These are phyloP conservation scores for Caranx melampygus DNA, from an alignment of 2,113 vertebrate genomes.

Conservation along the genomic window DNA sequence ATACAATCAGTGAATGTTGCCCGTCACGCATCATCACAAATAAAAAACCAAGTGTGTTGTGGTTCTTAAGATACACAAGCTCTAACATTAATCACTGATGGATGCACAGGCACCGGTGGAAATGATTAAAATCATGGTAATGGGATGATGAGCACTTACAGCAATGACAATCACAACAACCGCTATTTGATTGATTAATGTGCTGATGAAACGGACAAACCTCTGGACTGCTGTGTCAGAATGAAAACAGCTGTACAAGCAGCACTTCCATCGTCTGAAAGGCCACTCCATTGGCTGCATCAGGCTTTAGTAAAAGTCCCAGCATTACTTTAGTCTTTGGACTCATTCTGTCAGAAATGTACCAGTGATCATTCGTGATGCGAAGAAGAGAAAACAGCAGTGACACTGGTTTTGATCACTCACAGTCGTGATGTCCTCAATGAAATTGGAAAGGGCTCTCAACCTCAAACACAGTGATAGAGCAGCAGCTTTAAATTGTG, in stretches of 20 bases:
- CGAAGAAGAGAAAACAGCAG: conserved; percentile 1
- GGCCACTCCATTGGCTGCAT: not conserved
- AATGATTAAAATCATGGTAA: conserved; percentile 1
- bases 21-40: not conserved
- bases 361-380: not conserved
- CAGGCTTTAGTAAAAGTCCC: not conserved
- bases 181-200: not conserved
- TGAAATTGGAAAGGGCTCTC: conserved; percentile 15
- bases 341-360: conserved; percentile 1
- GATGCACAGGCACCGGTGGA: not conserved
- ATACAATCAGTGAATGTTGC: not conserved
- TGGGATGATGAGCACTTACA: not conserved
- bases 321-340: not conserved
- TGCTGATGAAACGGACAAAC: not conserved
- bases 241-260: not conserved
- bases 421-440: not conserved
- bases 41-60: not conserved
- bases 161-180: not conserved
- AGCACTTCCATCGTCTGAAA: not conserved
- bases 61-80: not conserved
- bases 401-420: conserved; percentile 1
- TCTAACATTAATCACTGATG: not conserved
- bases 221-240: not conserved
- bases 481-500: not conserved
- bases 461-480: conserved; percentile 11